Percentiles rank a stretch among this genome's conserved stretches.
Conservation (phyloP, 2,797 vertebrate species). For the Limnodromus scolopaceus region DNA sequence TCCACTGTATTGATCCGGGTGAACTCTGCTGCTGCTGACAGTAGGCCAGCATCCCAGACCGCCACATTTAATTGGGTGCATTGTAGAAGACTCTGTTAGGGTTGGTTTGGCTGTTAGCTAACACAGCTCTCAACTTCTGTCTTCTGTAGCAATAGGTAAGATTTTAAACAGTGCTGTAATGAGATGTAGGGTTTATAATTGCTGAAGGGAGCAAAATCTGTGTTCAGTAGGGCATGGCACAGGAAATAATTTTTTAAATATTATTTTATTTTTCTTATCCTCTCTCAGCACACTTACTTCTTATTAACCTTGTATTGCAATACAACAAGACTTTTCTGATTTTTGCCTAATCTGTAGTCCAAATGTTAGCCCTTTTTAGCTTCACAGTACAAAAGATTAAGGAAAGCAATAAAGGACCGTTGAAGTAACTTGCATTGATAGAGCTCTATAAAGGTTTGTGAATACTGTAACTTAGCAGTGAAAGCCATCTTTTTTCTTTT, state of each 20-base stretch:
- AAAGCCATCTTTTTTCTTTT: not conserved
- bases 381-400: not conserved
- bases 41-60: not conserved
- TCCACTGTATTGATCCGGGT: not conserved
- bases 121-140: not conserved
- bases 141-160: not conserved
- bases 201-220: not conserved
- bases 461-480: not conserved
- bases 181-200: not conserved
- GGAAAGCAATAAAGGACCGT: not conserved
- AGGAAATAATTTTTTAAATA: fast-evolving
- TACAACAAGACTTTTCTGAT: not conserved
- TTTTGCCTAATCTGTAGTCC: not conserved
- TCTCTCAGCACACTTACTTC: not conserved
- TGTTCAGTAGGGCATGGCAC: too few species aligned
- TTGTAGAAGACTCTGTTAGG: not conserved
- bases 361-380: not conserved
- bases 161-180: not conserved
- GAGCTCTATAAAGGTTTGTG: not conserved
- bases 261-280: not conserved
- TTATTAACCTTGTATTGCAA: not conserved
- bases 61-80: fast-evolving
- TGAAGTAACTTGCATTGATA: not conserved
- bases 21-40: not conserved
- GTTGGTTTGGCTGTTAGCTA: not conserved